These are phyloP conservation scores for Junonia oenone DNA, from an alignment of 2,888 invertebrate species.

Conservation along the genomic window DNA sequence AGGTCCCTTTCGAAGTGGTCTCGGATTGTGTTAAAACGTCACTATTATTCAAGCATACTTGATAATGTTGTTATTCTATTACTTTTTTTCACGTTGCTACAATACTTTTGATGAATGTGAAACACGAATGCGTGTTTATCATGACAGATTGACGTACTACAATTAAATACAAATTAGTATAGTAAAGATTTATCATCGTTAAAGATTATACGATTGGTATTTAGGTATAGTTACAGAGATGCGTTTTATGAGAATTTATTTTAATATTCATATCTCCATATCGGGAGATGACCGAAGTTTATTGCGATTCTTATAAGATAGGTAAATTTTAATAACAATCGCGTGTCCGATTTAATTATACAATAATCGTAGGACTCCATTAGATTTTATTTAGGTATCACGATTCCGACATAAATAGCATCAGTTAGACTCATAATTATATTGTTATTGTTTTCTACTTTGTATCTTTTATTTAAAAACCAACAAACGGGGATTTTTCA, in stretches of 20 bases:
- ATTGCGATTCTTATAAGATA: too few species aligned
- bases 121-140: not conserved
- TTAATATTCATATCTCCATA: not conserved
- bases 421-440: not conserved
- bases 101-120: not conserved
- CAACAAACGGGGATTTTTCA: too few species aligned
- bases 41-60: slow-evolving; percentile 3
- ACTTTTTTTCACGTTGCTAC: slow-evolving; percentile 2
- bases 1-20: slow-evolving; percentile 25
- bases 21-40: slow-evolving; percentile 13
- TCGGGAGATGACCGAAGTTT: not conserved
- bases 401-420: not conserved
- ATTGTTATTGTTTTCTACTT: not conserved
- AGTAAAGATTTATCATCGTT: not conserved
- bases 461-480: not conserved
- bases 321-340: not conserved
- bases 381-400: not conserved
- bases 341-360: not conserved
- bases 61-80: slow-evolving; percentile 2
- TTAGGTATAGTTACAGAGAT: not conserved
- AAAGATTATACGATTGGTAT: not conserved
- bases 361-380: not conserved
- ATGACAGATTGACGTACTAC: too few species aligned
- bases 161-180: too few species aligned
- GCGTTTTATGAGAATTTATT: not conserved